A percentile compares a stretch with the other conserved stretches of the same genome.
phyloP scores from a whole-genome alignment of 2,113 vertebrate species.

The Salvelinus alpinus region DNA sequence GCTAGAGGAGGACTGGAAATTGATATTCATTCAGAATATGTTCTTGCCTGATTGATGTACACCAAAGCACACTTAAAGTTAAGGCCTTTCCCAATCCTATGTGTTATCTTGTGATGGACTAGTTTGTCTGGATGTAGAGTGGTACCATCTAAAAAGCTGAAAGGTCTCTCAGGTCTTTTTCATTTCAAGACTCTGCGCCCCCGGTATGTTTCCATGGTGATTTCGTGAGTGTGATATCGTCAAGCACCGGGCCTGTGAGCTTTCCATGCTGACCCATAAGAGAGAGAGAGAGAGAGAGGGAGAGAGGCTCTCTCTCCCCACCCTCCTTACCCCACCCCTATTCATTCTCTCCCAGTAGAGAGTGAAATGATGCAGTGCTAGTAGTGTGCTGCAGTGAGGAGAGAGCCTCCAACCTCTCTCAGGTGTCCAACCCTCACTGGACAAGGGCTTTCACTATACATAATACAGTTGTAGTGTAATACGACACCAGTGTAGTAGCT shows the following conservation, averaged over 20 bases:
- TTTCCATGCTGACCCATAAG: constrained; percentile 21
- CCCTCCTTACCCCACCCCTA: background rate
- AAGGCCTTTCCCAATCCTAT: too few relatives aligned
- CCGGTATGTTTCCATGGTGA: constrained; percentile 27
- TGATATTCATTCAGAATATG: too few relatives aligned
- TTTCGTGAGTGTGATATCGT: constrained; percentile 15
- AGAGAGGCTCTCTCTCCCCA: background rate
- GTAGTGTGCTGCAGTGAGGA: constrained; percentile 18
- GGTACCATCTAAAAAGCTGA: background rate
- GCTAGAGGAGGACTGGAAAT: too few relatives aligned
- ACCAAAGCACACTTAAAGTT: background rate
- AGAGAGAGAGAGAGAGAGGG: background rate
- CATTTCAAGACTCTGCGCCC: constrained; percentile 7
- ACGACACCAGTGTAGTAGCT: background rate
- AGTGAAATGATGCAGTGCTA: constrained; percentile 1
- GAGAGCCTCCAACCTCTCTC: background rate
- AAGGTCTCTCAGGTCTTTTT: background rate
- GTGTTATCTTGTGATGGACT: background rate
- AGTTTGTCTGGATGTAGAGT: background rate
- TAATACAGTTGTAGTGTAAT: too few relatives aligned
- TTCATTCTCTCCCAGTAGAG: background rate
- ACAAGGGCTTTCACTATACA: too few relatives aligned
- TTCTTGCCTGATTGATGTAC: background rate
- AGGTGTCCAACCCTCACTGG: too few relatives aligned
- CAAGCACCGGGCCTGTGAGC: constrained; percentile 26